phyloP scores from a whole-genome alignment of 2,113 vertebrate genomes.

The Vulpes vulpes region DNA sequence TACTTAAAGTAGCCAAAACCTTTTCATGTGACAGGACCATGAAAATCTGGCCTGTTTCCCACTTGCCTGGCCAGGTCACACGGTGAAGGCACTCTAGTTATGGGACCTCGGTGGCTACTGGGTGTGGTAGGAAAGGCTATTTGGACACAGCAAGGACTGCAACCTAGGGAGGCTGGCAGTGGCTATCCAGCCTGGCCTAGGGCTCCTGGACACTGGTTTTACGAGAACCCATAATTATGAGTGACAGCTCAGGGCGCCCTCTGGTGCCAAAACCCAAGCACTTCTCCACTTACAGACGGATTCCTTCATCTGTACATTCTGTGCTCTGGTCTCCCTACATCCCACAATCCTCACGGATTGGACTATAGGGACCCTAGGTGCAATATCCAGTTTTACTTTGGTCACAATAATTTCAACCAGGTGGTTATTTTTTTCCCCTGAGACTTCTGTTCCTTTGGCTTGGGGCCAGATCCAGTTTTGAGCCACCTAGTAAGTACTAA shows the following conservation, averaged over 20 bases:
- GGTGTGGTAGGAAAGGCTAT: neutral
- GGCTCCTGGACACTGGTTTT: neutral
- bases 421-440: neutral
- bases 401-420: neutral
- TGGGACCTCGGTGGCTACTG: neutral
- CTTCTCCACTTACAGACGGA: neutral
- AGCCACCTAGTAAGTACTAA: neutral
- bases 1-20: too few species aligned
- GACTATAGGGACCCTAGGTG: neutral
- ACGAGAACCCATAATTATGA: too few species aligned
- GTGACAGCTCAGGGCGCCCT: neutral
- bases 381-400: neutral
- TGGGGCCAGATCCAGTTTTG: neutral
- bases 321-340: neutral
- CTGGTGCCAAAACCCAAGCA: neutral
- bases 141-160: neutral
- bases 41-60: neutral
- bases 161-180: neutral
- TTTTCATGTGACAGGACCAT: neutral
- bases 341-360: accelerated
- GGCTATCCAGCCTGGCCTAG: neutral
- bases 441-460: neutral
- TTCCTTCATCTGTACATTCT: neutral
- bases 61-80: neutral
- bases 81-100: neutral